phyloP scores from a whole-genome alignment of 2,797 vertebrate species.

The Nasua narica region DNA sequence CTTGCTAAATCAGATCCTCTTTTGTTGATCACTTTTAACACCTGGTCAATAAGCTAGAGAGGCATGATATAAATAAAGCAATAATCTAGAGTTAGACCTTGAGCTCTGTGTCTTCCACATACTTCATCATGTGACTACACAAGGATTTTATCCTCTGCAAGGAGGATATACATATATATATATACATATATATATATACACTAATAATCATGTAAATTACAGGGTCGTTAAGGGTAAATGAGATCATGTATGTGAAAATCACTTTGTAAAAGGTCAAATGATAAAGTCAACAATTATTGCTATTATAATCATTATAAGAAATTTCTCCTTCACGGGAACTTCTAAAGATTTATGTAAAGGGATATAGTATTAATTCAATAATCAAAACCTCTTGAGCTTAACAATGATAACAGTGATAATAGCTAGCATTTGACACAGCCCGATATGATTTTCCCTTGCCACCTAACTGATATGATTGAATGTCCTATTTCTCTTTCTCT shows the following conservation, averaged over 20 bases:
- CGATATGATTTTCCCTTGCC: neutral
- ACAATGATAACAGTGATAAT: neutral
- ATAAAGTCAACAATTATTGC: slow-evolving; percentile 16
- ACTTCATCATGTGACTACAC: neutral
- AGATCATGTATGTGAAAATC: neutral
- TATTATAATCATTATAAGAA: neutral
- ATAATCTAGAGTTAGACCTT: neutral
- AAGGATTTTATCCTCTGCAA: neutral
- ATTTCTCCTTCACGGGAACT: slow-evolving; percentile 18
- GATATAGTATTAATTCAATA: slow-evolving; percentile 49
- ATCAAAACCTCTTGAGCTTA: slow-evolving; percentile 20
- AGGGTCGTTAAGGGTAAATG: neutral
- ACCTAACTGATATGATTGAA: neutral
- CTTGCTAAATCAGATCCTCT: slow-evolving; percentile 14
- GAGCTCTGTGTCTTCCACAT: neutral
- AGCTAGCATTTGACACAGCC: neutral
- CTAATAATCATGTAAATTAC: neutral
- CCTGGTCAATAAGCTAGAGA: neutral
- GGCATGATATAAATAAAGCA: slow-evolving; percentile 19
- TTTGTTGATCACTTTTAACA: neutral
- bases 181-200: no score
- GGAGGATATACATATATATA: no score
- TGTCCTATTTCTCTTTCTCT: neutral
- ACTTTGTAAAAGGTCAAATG: slow-evolving; percentile 33
- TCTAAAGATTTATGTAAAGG: slow-evolving; percentile 44